These are phyloP conservation scores for Nettapus auritus DNA, from an alignment of 2,113 vertebrate species.

Conservation along the genomic window DNA sequence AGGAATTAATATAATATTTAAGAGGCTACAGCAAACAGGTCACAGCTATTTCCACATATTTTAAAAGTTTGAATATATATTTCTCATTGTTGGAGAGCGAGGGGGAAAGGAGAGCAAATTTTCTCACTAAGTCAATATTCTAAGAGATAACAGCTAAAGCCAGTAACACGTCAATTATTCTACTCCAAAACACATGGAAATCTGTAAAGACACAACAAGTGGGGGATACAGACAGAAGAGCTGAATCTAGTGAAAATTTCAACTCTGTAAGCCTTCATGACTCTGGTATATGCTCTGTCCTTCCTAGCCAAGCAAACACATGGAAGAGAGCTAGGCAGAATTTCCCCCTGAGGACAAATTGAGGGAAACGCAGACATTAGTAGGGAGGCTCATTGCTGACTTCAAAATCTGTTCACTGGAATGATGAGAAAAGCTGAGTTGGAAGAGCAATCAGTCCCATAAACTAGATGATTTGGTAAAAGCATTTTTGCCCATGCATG, in stretches of 20 bases:
- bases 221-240: neutral
- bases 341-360: neutral
- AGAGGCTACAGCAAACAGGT: neutral
- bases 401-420: neutral
- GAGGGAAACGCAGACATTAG: neutral
- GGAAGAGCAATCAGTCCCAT: neutral
- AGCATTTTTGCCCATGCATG: neutral
- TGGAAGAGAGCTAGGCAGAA: neutral
- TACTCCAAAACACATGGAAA: neutral
- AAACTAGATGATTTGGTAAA: neutral
- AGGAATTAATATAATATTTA: neutral
- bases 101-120: neutral
- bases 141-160: neutral
- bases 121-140: neutral
- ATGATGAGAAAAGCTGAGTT: fast-evolving
- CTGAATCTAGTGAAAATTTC: neutral
- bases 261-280: neutral
- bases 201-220: neutral
- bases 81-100: neutral
- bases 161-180: neutral
- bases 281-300: neutral
- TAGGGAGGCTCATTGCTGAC: neutral
- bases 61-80: neutral
- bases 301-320: neutral
- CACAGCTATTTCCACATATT: neutral